Conservation (phyloP, 30 jellyfish, hydroid and myxozoan genomes). For the Aurelia sp. region DNA sequence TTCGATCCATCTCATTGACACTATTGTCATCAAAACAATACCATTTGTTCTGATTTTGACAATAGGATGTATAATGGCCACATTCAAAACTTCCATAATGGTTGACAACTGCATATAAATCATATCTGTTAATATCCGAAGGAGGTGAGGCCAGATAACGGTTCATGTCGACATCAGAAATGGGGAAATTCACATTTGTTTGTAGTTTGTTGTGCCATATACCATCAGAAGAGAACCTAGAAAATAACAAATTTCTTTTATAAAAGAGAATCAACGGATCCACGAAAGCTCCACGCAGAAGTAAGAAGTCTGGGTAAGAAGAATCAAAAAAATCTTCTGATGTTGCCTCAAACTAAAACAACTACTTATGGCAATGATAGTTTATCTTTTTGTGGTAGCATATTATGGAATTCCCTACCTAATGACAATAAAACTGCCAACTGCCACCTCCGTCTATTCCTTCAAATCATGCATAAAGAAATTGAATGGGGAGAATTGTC, state of each 20-base stretch:
- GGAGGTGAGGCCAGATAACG: slow-evolving; percentile 43
- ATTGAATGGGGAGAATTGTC: no score
- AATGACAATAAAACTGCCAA: no score
- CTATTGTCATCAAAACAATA: slow-evolving; percentile 78
- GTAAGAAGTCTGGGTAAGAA: no score
- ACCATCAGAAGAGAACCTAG: slow-evolving; percentile 91
- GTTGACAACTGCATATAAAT: slow-evolving; percentile 73
- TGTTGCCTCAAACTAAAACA: not conserved
- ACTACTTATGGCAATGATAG: not conserved
- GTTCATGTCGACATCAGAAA: slow-evolving; percentile 51
- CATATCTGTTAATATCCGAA: slow-evolving; percentile 29
- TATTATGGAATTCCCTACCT: no score
- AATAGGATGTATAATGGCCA: slow-evolving; percentile 94
- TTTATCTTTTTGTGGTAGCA: no score
- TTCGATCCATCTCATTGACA: slow-evolving; percentile 69
- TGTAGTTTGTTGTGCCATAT: slow-evolving; percentile 95
- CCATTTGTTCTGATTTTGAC: slow-evolving; percentile 76
- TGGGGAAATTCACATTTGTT: slow-evolving; percentile 82
- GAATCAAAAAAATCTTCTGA: not conserved
- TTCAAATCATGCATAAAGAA: no score
- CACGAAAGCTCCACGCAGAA: no score
- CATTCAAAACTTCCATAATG: slow-evolving; percentile 96
- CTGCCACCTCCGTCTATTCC: no score
- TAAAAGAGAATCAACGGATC: no score
- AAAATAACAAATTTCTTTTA: not conserved